A percentile compares a stretch with the other conserved stretches of the same genome.
phyloP scores from a whole-genome alignment of 2,113 vertebrate species.

The Aleadryas rufinucha region DNA sequence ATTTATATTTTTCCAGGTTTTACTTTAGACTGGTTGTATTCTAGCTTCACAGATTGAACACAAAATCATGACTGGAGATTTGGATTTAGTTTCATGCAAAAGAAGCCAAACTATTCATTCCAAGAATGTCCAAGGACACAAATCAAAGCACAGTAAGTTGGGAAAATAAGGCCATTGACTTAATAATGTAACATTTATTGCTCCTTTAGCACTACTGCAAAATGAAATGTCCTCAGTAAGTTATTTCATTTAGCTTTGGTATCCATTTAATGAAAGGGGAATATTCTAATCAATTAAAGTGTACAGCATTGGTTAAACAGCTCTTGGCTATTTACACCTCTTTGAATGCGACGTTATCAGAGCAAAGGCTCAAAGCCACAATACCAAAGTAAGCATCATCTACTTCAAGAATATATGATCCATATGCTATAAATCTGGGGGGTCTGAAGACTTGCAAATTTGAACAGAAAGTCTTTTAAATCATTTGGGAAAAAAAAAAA shows the following conservation, averaged over 20 bases:
- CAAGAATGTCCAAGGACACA: neutral
- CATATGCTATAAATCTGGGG: neutral
- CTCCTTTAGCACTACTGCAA: neutral
- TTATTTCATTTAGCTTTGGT: neutral
- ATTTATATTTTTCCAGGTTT: rapidly evolving
- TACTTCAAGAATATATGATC: neutral
- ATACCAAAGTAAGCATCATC: neutral
- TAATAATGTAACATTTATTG: neutral
- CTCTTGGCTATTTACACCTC: neutral
- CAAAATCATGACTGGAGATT: neutral
- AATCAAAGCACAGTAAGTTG: neutral
- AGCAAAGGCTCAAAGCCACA: neutral
- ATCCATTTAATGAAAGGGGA: neutral
- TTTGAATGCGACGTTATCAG: neutral
- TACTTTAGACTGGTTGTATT: neutral
- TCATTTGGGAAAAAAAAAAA: neutral
- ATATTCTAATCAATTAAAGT: neutral
- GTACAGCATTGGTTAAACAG: neutral
- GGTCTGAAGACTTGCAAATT: neutral
- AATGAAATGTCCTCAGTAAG: neutral
- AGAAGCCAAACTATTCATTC: neutral
- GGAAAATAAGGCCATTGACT: neutral
- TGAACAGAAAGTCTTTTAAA: neutral
- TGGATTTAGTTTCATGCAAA: neutral
- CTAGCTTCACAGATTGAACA: neutral